Conservation (phyloP, 2,797 vertebrate genomes). For the Serranus cabrilla region DNA sequence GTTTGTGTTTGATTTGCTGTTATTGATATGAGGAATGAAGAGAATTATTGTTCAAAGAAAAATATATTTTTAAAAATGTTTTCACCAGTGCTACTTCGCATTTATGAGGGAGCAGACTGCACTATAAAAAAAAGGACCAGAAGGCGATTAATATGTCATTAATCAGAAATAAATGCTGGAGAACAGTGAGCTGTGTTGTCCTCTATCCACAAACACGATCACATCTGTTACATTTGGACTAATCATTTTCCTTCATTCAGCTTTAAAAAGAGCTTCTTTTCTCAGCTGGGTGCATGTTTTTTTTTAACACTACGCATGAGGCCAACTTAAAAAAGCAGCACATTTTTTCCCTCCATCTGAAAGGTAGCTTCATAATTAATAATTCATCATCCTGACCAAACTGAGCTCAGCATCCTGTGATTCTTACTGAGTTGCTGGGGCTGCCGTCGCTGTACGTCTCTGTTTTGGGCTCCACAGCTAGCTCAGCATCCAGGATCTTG, state of each 20-base stretch:
- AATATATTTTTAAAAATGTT: no score
- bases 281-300: background rate
- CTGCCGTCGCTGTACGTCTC: slow-evolving; percentile 89
- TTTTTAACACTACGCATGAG: background rate
- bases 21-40: no score
- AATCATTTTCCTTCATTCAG: background rate
- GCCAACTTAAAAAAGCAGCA: background rate
- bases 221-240: no score
- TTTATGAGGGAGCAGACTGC: no score
- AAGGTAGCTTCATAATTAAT: background rate
- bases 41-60: no score
- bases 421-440: slow-evolving; percentile 90
- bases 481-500: slow-evolving; percentile 96
- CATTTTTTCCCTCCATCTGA: background rate
- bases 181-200: no score
- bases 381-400: background rate
- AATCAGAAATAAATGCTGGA: no score
- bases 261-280: background rate
- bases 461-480: slow-evolving; percentile 96
- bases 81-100: no score
- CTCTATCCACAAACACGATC: no score
- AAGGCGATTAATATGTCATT: no score
- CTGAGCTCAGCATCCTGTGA: background rate
- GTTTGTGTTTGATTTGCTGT: no score
- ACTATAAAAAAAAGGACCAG: no score